Evolutionary conservation across 1,140 invertebrate species (phyloP).

Genomic region (Arctopsyche grandis): DNA sequence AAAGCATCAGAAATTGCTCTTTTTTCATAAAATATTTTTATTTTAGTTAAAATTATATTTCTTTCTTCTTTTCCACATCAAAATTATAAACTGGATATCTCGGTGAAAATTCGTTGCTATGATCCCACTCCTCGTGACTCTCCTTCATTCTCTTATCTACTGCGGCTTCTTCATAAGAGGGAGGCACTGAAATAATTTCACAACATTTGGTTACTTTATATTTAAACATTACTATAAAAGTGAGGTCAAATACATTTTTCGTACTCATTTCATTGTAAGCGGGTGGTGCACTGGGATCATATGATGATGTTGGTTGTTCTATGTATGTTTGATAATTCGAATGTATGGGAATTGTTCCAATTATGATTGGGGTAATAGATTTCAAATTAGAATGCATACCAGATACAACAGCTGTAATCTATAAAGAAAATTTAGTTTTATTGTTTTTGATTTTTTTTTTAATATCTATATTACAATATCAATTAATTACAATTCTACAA

Average conservation of each 20-base stretch:
- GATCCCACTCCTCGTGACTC: neutral
- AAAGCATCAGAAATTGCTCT: neutral
- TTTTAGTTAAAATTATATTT: neutral
- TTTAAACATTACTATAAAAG: neutral
- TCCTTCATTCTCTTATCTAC: constrained; percentile 18
- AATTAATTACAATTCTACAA: neutral
- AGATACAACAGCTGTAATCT: neutral
- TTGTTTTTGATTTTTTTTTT: too few species aligned
- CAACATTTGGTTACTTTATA: neutral
- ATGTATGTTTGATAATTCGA: neutral
- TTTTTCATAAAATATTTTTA: neutral
- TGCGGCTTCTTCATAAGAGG: constrained; percentile 26
- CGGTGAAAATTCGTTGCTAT: neutral
- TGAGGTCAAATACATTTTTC: neutral
- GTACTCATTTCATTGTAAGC: constrained; percentile 26
- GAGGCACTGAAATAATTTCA: constrained; percentile 6
- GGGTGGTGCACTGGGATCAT: neutral
- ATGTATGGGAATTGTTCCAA: neutral
- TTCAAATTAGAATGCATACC: neutral
- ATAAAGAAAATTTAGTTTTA: too few species aligned
- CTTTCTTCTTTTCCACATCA: neutral
- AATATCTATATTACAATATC: neutral
- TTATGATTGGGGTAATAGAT: neutral
- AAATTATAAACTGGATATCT: constrained; percentile 19
- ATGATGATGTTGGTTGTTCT: neutral